A percentile compares a stretch with the other conserved stretches of the same genome.
These are phyloP conservation scores for Drosophila colorata DNA, from an alignment of 2,888 invertebrate genomes.

Conservation along the genomic window DNA sequence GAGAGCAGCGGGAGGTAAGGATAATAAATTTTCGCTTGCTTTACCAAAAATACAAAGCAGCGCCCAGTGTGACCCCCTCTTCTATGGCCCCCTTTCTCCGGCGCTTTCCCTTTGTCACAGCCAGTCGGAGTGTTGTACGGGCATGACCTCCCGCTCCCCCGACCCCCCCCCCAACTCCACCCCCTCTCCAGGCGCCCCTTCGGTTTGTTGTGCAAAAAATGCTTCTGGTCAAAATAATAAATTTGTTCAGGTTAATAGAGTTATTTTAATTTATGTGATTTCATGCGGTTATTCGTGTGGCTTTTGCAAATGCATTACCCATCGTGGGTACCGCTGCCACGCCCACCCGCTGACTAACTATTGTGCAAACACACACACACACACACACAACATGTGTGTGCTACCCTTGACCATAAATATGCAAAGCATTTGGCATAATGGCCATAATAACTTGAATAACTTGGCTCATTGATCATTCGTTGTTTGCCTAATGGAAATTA, in stretches of 20 bases:
- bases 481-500: conserved; percentile 28
- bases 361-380: not conserved
- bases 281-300: conserved; percentile 79
- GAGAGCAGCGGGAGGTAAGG: conserved; percentile 60
- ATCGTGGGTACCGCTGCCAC: conserved; percentile 33
- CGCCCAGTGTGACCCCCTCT: conserved; percentile 2
- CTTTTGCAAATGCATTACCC: conserved; percentile 77
- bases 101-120: conserved; percentile 35
- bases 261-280: conserved; percentile 82
- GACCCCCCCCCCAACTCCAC: too few relatives aligned
- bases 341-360: conserved; percentile 42
- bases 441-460: conserved; percentile 57
- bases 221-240: conserved; percentile 80
- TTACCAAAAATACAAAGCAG: conserved; percentile 59
- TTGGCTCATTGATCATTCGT: conserved; percentile 51
- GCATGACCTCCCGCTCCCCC: conserved; percentile 2
- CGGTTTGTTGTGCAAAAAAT: conserved; percentile 31
- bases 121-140: conserved; percentile 28
- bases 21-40: conserved; percentile 73
- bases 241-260: conserved; percentile 84
- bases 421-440: conserved; percentile 50
- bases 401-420: conserved; percentile 46
- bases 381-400: not conserved
- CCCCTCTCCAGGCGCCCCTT: not conserved
- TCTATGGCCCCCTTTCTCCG: not conserved